Conservation (phyloP, 2,797 vertebrate genomes). For the Takifugu rubripes region DNA sequence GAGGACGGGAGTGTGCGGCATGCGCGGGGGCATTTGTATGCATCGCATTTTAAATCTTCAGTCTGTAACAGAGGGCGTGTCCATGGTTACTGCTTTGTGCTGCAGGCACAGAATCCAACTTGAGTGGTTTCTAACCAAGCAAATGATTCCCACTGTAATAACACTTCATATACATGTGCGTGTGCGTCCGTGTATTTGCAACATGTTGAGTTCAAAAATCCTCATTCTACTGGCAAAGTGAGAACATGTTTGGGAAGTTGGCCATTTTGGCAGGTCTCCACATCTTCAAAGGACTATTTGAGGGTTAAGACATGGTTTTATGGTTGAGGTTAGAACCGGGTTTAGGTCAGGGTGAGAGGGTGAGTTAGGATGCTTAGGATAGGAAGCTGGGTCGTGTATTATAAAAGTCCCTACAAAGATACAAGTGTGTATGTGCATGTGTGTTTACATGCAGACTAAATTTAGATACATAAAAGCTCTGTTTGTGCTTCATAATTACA, state of each 20-base stretch:
- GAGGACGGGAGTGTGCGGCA: conserved; percentile 6
- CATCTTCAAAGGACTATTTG: no score
- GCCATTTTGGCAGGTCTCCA: no score
- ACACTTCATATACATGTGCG: conserved; percentile 12
- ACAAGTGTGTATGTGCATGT: not conserved
- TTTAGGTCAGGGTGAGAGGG: no score
- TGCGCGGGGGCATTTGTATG: conserved; percentile 26
- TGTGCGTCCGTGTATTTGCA: not conserved
- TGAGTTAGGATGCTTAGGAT: no score
- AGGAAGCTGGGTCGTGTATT: no score
- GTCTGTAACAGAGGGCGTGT: conserved; percentile 64
- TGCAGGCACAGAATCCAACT: conserved; percentile 55
- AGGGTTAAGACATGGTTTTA: no score
- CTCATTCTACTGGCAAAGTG: no score
- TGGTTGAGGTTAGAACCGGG: no score
- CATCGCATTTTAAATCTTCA: conserved; percentile 48
- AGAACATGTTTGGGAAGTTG: no score
- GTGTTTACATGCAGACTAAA: not conserved
- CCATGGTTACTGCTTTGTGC: conserved; percentile 64
- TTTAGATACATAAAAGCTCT: not conserved
- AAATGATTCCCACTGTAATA: conserved; percentile 38
- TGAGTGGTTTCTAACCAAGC: conserved; percentile 64
- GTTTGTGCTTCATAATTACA: conserved; percentile 1
- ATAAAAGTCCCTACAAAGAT: not conserved
- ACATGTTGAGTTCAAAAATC: no score